Conservation (phyloP, 2,113 vertebrate species). For the Aegithalos caudatus region DNA sequence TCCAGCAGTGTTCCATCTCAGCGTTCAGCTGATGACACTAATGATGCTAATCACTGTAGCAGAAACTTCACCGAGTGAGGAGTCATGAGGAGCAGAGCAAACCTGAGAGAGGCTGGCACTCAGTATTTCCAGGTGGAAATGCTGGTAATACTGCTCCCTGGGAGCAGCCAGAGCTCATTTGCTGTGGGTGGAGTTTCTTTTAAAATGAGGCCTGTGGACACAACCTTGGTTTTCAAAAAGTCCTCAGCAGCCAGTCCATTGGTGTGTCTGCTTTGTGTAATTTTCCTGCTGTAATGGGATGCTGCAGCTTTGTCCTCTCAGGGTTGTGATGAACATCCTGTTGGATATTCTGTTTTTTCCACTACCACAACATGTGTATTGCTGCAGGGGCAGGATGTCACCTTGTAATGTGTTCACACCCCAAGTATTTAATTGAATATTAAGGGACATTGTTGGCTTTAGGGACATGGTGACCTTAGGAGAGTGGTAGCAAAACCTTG, state of each 20-base stretch:
- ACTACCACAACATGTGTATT: accelerated
- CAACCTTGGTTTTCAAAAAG: not conserved
- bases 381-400: not conserved
- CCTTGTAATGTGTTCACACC: not conserved
- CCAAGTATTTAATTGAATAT: not conserved
- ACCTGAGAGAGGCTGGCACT: not conserved
- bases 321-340: not conserved
- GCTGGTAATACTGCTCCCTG: not conserved
- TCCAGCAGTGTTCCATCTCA: conserved; percentile 17
- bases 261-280: not conserved
- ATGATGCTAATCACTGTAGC: conserved; percentile 23
- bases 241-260: not conserved
- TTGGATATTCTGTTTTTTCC: not conserved
- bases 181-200: not conserved
- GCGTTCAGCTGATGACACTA: not conserved
- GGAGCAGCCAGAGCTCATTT: not conserved
- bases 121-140: not conserved
- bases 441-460: not conserved
- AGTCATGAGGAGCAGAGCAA: not conserved
- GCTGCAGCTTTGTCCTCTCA: not conserved
- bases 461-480: not conserved
- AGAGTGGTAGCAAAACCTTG: not conserved
- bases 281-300: not conserved
- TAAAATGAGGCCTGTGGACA: not conserved
- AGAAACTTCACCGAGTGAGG: not conserved